These are phyloP conservation scores for Copidosoma floridanum DNA, from an alignment of 1,140 invertebrate species.

Conservation along the genomic window DNA sequence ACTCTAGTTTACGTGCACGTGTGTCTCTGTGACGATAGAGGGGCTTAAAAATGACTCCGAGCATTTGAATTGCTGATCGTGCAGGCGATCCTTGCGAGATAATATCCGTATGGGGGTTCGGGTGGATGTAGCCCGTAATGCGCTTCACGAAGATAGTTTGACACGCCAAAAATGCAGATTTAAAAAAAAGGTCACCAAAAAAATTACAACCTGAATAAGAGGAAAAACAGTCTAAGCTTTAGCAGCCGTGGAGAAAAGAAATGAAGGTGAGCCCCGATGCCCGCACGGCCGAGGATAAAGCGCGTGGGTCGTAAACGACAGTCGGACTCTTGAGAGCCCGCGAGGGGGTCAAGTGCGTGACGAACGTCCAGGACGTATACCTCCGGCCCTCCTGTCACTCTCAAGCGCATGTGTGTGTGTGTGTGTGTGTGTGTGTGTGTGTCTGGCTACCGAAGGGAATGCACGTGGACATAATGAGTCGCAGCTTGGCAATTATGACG, in stretches of 20 bases:
- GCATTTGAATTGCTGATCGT: conserved; percentile 18
- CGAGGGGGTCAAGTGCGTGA: conserved; percentile 14
- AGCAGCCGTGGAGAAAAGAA: neutral
- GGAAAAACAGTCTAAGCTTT: neutral
- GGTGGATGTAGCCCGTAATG: neutral
- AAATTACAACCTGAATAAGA: neutral
- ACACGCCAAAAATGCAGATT: too few species aligned
- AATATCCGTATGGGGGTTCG: neutral
- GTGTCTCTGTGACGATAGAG: too few species aligned
- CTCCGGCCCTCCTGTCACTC: too few species aligned
- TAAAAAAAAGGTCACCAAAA: too few species aligned
- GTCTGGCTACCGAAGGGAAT: conserved; percentile 34
- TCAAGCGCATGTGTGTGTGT: conserved; percentile 32
- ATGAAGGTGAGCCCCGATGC: too few species aligned
- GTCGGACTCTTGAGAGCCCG: conserved; percentile 38
- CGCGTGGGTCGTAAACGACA: conserved; percentile 44
- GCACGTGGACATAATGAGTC: conserved; percentile 37
- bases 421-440: too few species aligned
- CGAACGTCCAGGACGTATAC: conserved; percentile 24
- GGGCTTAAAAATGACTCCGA: conserved; percentile 10
- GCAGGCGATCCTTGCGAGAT: neutral
- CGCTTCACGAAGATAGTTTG: too few species aligned
- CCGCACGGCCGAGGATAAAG: conserved; percentile 28
- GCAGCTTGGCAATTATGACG: conserved; percentile 45
- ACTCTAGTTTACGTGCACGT: neutral